Percentiles rank a stretch among this genome's conserved stretches.
phyloP scores from a whole-genome alignment of 1,140 invertebrate genomes.

The Apocrypta bakeri region DNA sequence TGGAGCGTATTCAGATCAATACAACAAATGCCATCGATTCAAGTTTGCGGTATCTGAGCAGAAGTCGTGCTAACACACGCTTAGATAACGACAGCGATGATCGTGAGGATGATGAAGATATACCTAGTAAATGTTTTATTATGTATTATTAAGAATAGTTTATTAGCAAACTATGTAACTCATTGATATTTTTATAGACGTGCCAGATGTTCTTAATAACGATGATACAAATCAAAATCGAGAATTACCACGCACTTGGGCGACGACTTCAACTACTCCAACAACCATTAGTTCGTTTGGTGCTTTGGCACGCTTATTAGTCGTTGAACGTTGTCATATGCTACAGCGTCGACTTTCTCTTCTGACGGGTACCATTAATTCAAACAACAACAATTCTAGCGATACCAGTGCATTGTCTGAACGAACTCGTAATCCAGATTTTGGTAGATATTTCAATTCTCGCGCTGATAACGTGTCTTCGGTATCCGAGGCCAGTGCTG shows the following conservation, averaged over 20 bases:
- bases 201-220: neutral
- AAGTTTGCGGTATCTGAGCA: slow-evolving; percentile 36
- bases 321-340: neutral
- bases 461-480: neutral
- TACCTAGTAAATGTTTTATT: neutral
- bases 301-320: too few relatives aligned
- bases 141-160: neutral
- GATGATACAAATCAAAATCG: neutral
- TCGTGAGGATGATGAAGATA: slow-evolving; percentile 27
- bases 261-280: neutral
- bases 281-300: neutral
- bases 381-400: slow-evolving; percentile 7
- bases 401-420: neutral
- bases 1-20: slow-evolving; percentile 59
- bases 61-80: slow-evolving; percentile 17
- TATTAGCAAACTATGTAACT: neutral
- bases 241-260: neutral
- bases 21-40: slow-evolving; percentile 35
- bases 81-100: slow-evolving; percentile 47
- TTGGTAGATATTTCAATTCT: neutral
- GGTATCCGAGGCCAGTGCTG: neutral
- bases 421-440: neutral
- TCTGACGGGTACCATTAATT: neutral
- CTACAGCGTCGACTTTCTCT: neutral
- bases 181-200: neutral